Evolutionary conservation across 1,140 invertebrate species (phyloP).

Genomic region (Antheraea mylitta): DNA sequence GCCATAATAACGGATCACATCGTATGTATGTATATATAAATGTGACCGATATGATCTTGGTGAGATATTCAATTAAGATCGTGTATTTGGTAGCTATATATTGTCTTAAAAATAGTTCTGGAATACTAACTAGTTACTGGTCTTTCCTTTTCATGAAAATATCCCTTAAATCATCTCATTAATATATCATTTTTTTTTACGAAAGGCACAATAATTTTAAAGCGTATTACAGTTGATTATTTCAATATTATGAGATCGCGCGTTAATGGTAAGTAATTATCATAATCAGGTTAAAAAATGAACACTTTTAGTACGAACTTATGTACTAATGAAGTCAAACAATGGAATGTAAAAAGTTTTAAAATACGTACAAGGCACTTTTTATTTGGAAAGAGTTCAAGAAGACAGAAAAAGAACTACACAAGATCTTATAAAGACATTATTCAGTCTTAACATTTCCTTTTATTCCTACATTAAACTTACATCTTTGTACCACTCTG

Average conservation of each 20-base stretch:
- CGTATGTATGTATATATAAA: too few species aligned
- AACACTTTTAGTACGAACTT: not conserved
- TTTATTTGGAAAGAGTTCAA: slow-evolving; percentile 8
- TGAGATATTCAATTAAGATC: too few species aligned
- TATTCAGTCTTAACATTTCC: slow-evolving; percentile 44
- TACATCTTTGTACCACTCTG: not conserved
- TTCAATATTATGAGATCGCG: slow-evolving; percentile 26
- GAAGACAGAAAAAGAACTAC: slow-evolving; percentile 33
- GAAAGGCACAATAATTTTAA: slow-evolving; percentile 4
- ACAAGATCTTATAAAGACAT: slow-evolving; percentile 28
- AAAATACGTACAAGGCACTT: slow-evolving; percentile 20
- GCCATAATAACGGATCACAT: too few species aligned
- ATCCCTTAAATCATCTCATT: not conserved
- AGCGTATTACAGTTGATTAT: slow-evolving; percentile 13
- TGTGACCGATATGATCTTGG: too few species aligned
- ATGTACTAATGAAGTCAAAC: not conserved
- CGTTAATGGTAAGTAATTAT: slow-evolving; percentile 14
- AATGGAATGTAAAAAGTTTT: not conserved
- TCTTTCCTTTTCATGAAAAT: too few species aligned
- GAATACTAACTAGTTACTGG: too few species aligned
- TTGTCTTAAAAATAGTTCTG: too few species aligned
- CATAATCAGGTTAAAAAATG: not conserved
- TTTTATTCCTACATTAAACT: slow-evolving; percentile 4
- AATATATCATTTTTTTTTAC: not conserved
- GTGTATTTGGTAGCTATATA: too few species aligned